phyloP scores from a whole-genome alignment of 37 sponge, comb jelly and placozoan genomes.

The Cliona cf. orientalis region DNA sequence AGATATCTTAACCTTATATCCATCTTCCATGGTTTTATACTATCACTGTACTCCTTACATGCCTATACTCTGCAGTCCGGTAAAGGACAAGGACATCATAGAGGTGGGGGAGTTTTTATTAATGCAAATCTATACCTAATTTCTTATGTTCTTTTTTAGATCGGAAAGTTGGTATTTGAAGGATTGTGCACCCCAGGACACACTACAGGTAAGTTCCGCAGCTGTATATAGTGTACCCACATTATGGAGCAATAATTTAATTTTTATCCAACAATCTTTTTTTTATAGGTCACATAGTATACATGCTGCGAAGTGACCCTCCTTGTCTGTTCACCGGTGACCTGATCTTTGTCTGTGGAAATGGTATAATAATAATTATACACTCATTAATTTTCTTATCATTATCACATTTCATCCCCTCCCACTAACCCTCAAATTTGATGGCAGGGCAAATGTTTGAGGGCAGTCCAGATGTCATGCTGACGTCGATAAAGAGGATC shows the following conservation, averaged over 20 bases:
- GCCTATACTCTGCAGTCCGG: constrained; percentile 1
- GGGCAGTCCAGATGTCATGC: constrained; percentile 50
- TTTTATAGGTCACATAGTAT: constrained; percentile 73
- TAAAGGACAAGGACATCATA: constrained; percentile 38
- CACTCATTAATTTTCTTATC: neutral
- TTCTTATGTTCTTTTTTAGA: neutral
- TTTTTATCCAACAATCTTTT: neutral
- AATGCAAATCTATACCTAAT: neutral
- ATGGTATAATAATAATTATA: constrained; percentile 44
- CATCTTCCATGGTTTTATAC: neutral
- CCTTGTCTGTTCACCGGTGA: constrained; percentile 79
- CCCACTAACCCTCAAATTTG: neutral
- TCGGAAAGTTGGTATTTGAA: constrained; percentile 45
- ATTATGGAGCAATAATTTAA: too few species aligned
- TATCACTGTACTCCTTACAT: too few species aligned
- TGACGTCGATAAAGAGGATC: constrained; percentile 45
- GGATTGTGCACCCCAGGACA: constrained; percentile 76
- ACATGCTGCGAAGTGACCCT: constrained; percentile 51
- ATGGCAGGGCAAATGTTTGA: constrained; percentile 74
- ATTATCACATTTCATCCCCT: neutral
- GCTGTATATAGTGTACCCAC: too few species aligned
- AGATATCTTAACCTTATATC: constrained; percentile 1
- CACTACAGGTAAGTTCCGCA: constrained; percentile 54
- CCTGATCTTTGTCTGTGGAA: constrained; percentile 75
- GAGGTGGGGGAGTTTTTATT: constrained; percentile 10